Evolutionary conservation across 2,888 invertebrate genomes (phyloP).

Genomic region (Lasius fuliginosus): DNA sequence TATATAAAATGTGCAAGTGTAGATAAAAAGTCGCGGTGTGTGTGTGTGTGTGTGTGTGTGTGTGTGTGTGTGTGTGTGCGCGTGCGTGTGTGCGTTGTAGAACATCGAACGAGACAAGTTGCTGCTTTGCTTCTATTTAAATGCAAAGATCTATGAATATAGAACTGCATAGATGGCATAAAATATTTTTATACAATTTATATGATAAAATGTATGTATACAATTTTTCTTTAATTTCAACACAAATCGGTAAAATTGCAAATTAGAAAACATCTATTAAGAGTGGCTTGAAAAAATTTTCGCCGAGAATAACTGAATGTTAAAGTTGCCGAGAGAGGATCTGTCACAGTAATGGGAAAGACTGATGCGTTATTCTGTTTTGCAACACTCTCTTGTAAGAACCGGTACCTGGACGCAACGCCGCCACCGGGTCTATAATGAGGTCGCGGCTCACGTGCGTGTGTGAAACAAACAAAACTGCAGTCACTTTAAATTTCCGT

Average conservation of each 20-base stretch:
- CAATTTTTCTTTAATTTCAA: background rate
- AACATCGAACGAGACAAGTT: background rate
- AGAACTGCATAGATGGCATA: background rate
- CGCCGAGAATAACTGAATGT: background rate
- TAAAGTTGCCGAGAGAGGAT: background rate
- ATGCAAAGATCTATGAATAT: background rate
- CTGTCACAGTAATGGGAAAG: background rate
- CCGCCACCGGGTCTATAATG: background rate
- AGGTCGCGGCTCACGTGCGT: slow-evolving; percentile 7
- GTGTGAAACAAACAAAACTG: slow-evolving; percentile 18
- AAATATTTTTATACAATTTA: background rate
- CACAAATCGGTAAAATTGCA: background rate
- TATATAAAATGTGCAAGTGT: background rate
- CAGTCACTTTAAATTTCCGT: slow-evolving; percentile 35
- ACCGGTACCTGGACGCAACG: background rate
- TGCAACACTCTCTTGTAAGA: background rate
- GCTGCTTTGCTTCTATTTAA: background rate
- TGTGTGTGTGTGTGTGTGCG: no score
- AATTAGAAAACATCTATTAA: background rate
- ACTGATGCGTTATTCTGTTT: background rate
- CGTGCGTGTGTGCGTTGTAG: background rate
- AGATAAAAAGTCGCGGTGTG: background rate
- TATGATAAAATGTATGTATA: background rate
- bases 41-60: no score
- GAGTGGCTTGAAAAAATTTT: background rate